Conservation (phyloP, 2,888 invertebrate genomes). For the Trileptium ribeirensis region DNA sequence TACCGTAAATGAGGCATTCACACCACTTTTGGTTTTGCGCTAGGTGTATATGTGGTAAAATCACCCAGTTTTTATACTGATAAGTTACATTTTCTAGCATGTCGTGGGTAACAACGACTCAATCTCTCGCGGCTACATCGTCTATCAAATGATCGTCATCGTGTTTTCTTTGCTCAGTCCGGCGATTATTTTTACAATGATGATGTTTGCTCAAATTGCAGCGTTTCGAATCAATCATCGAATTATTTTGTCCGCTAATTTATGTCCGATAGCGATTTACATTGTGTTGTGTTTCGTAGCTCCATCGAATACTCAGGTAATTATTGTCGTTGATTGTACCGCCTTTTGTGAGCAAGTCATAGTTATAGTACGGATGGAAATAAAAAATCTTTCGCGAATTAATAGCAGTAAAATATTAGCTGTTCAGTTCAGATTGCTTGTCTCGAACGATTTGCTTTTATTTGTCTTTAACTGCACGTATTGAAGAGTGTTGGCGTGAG, state of each 20-base stretch:
- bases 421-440: no score
- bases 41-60: no score
- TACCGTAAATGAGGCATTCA: no score
- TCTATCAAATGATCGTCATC: conserved; percentile 50
- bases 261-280: conserved; percentile 11
- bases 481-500: no score
- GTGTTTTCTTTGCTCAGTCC: conserved; percentile 49
- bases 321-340: not conserved
- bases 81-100: conserved; percentile 41
- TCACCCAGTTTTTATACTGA: no score
- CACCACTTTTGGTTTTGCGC: no score
- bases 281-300: conserved; percentile 43
- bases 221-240: conserved; percentile 16
- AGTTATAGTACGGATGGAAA: no score
- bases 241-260: conserved; percentile 5
- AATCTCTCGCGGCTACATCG: conserved; percentile 46
- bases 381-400: no score
- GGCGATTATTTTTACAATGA: conserved; percentile 49
- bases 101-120: conserved; percentile 46
- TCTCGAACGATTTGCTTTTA: no score
- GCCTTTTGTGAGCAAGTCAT: no score
- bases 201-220: conserved; percentile 45
- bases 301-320: conserved; percentile 42
- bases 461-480: no score
- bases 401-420: no score